Conservation (phyloP, 2,797 vertebrate genomes). For the Brachyalestes nurse region DNA sequence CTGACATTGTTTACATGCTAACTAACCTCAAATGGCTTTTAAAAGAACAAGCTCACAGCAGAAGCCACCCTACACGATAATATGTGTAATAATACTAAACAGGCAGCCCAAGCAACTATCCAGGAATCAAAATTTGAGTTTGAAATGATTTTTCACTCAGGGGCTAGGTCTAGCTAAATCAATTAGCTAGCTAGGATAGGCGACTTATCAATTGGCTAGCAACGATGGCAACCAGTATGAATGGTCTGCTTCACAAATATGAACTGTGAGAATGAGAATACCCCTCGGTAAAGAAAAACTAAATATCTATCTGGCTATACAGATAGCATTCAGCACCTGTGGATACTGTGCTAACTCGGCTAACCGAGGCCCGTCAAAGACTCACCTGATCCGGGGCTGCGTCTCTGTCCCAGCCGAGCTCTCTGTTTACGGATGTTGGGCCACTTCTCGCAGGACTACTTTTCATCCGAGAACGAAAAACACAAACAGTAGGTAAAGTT, state of each 20-base stretch:
- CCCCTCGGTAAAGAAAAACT: too few species aligned
- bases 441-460: conserved; percentile 29
- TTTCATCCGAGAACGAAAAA: background rate
- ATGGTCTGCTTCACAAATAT: background rate
- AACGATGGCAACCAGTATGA: conserved; percentile 7
- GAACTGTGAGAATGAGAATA: too few species aligned
- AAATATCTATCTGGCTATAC: too few species aligned
- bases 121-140: background rate
- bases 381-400: conserved; percentile 77
- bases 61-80: background rate
- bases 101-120: too few species aligned
- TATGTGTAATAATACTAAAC: background rate
- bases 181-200: background rate
- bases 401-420: conserved; percentile 59
- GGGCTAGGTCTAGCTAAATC: background rate
- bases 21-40: background rate
- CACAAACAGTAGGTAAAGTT: background rate
- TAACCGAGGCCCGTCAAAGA: conserved; percentile 59
- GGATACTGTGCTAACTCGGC: conserved; percentile 18
- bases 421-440: conserved; percentile 60
- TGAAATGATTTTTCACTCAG: background rate
- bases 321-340: conserved; percentile 30
- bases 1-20: background rate
- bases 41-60: background rate
- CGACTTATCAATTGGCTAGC: conserved; percentile 28